Evolutionary conservation across 2,888 invertebrate species (phyloP), one percentile per base, ranked within the genome.

Genomic region (Vandiemenella viatica): DNA sequence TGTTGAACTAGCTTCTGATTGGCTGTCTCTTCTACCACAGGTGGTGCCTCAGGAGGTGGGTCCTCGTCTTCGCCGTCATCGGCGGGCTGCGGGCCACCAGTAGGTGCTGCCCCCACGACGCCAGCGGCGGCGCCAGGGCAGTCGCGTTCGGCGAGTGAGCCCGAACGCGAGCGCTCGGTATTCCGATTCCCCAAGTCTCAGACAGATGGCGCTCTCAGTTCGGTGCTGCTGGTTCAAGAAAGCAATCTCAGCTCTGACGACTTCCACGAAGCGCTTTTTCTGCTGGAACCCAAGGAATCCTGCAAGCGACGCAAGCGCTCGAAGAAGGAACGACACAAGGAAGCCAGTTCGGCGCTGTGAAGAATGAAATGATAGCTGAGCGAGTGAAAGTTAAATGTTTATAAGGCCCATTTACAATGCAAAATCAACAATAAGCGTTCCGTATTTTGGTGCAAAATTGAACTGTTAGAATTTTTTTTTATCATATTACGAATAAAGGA

Each of bases 171-270:
- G 58, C 61, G 70, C 47, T 71, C 71, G 59, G 68, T 71, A 65
- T 68, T 67, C 57, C 65, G 71, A 52, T 73, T 74, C 59, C 73
- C 73, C 15, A 73, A 73, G 60, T 73, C 73, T 6, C 73, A 73
- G 17, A 73, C 74, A 13, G 74, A 75, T 55, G 73, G 73, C 4
- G 73, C 72, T 38, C 62, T 75, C n/a, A 73, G 73, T 60, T 73
- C 73, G 2, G 73, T 74, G 40, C 62, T 75, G 45, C 73, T 73
- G 59, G 70, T 74, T 22, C 72, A 73, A 59, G 73, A 74, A 55
- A 70, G 72, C 17, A 73, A 72, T 59, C 59, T 73, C 19, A 73
- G 73, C 58, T 72, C 73, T 5, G 74, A 75, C 57, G 73, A 73
- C 59, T 74, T 74, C 57, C 74, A 74, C 58, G 74, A 74, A 59